Conservation (phyloP, 2,113 vertebrate genomes). For the Trogon melanurus region DNA sequence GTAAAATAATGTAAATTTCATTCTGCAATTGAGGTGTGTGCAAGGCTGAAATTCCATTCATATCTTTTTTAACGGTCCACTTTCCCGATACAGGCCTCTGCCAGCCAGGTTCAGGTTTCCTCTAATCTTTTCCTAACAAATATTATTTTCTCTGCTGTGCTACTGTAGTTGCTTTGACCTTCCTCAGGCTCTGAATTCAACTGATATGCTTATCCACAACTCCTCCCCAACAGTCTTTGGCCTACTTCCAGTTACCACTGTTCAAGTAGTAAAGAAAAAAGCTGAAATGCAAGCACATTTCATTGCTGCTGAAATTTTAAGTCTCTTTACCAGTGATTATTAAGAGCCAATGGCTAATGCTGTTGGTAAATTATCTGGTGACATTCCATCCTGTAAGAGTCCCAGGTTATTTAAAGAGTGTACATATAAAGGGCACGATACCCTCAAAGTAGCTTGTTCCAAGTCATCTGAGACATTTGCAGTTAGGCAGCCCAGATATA, state of each 20-base stretch:
- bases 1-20: background rate
- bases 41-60: background rate
- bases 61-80: background rate
- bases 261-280: background rate
- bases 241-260: background rate
- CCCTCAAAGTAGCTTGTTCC: slow-evolving; percentile 16
- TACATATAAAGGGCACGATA: slow-evolving; percentile 27
- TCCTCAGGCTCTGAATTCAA: background rate
- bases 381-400: slow-evolving; percentile 5
- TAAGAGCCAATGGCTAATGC: background rate
- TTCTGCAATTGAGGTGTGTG: background rate
- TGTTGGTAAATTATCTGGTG: background rate
- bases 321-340: background rate
- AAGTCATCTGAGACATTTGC: slow-evolving; percentile 11
- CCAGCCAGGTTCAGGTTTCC: background rate
- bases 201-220: background rate
- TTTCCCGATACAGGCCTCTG: background rate
- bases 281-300: background rate
- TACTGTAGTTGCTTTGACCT: slow-evolving; percentile 26
- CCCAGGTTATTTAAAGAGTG: slow-evolving; percentile 54
- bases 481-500: slow-evolving; percentile 9
- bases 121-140: background rate
- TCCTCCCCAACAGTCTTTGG: background rate
- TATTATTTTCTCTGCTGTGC: background rate
- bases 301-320: background rate